These are phyloP conservation scores for Erebia epiphron DNA, from an alignment of 2,888 invertebrate genomes.

Conservation along the genomic window DNA sequence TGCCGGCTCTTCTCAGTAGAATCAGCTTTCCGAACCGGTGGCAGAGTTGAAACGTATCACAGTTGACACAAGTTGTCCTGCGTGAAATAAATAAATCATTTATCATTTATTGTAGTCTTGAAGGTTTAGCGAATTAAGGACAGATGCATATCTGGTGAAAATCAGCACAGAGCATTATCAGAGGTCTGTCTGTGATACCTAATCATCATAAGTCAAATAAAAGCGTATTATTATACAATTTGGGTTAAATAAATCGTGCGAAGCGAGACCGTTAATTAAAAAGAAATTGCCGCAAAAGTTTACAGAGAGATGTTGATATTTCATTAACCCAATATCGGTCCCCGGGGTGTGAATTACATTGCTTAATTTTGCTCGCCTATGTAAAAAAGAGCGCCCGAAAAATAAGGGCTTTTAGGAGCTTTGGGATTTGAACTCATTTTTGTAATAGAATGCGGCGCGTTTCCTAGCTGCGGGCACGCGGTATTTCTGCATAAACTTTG, in stretches of 20 bases:
- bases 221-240: constrained; percentile 16
- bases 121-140: not conserved
- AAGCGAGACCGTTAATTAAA: constrained; percentile 45
- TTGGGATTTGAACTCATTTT: constrained; percentile 13
- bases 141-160: no score
- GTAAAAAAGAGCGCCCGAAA: constrained; percentile 45
- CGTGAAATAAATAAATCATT: no score
- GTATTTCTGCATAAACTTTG: not conserved
- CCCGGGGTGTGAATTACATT: constrained; percentile 55
- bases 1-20: no score
- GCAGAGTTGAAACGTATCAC: no score
- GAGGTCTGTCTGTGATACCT: no score
- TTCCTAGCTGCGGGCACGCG: not conserved
- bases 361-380: constrained; percentile 60
- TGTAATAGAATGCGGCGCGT: not conserved
- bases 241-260: constrained; percentile 22
- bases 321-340: constrained; percentile 63
- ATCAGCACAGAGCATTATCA: not conserved
- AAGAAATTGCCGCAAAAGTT: constrained; percentile 46
- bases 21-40: no score
- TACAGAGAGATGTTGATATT: constrained; percentile 60
- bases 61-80: no score
- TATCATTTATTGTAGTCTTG: no score
- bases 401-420: constrained; percentile 16
- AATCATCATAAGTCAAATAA: not conserved